Percentiles rank a stretch among this genome's conserved stretches.
Conservation (phyloP, 2,113 vertebrate genomes). For the Abramis brama region DNA sequence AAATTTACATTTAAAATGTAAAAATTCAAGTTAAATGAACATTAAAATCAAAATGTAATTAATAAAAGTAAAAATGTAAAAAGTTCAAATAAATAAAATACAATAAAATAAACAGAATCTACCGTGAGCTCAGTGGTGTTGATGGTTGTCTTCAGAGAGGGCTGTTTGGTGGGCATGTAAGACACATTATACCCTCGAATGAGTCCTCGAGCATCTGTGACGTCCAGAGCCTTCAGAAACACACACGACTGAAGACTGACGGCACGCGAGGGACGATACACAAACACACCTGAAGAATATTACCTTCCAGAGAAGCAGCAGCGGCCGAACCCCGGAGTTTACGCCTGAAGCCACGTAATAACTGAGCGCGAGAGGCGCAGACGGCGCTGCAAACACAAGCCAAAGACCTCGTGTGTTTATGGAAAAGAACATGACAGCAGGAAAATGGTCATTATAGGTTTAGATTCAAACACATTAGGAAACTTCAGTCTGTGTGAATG, state of each 20-base stretch:
- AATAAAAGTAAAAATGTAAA: no score
- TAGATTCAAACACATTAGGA: neutral
- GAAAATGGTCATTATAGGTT: no score
- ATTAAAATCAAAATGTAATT: no score
- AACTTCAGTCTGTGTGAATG: neutral
- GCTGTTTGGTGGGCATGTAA: conserved; percentile 28
- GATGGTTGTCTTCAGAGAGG: neutral
- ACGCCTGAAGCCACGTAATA: conserved; percentile 25
- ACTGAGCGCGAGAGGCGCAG: conserved; percentile 44
- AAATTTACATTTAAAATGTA: no score
- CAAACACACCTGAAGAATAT: neutral
- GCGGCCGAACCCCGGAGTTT: neutral
- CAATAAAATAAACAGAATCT: neutral
- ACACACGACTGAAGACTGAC: neutral
- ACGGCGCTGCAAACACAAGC: conserved; percentile 44
- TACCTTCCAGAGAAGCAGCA: conserved; percentile 58
- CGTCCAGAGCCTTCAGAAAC: conserved; percentile 52
- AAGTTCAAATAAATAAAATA: no score
- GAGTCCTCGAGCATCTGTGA: conserved; percentile 29
- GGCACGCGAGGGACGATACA: neutral
- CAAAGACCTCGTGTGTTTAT: no score
- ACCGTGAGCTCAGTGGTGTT: conserved; percentile 37
- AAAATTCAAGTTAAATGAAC: no score
- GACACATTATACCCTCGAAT: conserved; percentile 64
- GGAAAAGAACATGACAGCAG: neutral